These are phyloP conservation scores for Daphoenositta chrysoptera DNA, from an alignment of 2,113 vertebrate species.

Conservation along the genomic window DNA sequence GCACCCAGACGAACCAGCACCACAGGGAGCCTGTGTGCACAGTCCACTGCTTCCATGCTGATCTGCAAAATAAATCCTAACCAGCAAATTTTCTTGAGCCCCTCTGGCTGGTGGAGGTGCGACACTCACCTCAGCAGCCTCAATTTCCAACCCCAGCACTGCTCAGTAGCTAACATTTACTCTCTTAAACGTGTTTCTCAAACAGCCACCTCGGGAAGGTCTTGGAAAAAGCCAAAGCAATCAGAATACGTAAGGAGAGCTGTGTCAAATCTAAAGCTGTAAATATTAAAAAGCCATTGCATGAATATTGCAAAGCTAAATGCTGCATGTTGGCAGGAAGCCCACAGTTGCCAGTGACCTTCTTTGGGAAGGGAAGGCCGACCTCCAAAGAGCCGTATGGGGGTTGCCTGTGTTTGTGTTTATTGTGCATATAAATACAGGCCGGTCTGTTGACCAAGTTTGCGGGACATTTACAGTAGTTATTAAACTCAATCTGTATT, in stretches of 20 bases:
- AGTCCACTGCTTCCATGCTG: background rate
- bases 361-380: slow-evolving; percentile 24
- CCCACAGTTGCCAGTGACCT: slow-evolving; percentile 41
- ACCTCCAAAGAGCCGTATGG: background rate
- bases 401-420: slow-evolving; percentile 49
- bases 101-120: background rate
- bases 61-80: background rate
- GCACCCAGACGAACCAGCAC: rapidly evolving
- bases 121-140: background rate
- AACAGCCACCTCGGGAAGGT: slow-evolving; percentile 27
- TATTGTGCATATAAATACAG: slow-evolving; percentile 31
- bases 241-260: slow-evolving; percentile 19
- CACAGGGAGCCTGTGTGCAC: rapidly evolving
- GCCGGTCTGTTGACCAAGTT: slow-evolving; percentile 41
- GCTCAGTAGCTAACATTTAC: slow-evolving; percentile 34
- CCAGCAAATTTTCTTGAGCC: background rate
- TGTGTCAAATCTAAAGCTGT: slow-evolving; percentile 52
- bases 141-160: background rate
- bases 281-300: slow-evolving; percentile 53
- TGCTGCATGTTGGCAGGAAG: slow-evolving; percentile 34
- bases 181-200: background rate
- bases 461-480: slow-evolving; percentile 52
- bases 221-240: slow-evolving; percentile 50
- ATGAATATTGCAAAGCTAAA: slow-evolving; percentile 63
- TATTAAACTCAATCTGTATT: slow-evolving; percentile 57